Evolutionary conservation across 2,113 vertebrate species (phyloP), one percentile per base, ranked within the genome.

Genomic region (Solenodon paradoxus): DNA sequence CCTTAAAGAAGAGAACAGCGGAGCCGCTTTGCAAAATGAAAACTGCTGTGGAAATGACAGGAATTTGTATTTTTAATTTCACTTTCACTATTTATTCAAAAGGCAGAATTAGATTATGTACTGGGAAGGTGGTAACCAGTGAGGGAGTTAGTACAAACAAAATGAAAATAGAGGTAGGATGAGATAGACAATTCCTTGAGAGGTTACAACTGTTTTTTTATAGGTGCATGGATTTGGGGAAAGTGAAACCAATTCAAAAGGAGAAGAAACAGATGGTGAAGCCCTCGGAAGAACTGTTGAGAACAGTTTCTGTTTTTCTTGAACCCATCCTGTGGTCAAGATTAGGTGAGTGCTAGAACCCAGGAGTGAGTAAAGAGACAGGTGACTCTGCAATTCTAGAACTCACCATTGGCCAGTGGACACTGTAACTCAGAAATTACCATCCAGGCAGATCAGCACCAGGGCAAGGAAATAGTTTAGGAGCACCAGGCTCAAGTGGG

Each of bases 51-150:
- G 79, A 95, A 96, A 74, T 94, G 45, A 72, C 15, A 35, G 42
- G 42, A 90, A 26, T 77, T 24, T 40, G 57, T 90, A 59, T 81
- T 87, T 92, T 96, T 86, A 72, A 90, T 92, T 87, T 53, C 47
- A 57, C 35, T 77, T 94, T 95, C 47, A 59, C 55, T 92, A 49
- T 78, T 72, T 95, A 74, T 87, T 93, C 95, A 88, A 77, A 95
- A 90, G 51, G 77, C 11, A 95, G 64, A 35, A 75, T 95, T 86
- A 79, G 68, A 85, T 57, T 91, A 78, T 83, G 87, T 93, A 89
- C 69, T 47, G 66, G 40, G 79, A 84, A 95, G 47, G 77, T n/a
- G 32, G 51, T n/a, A 86, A 87, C 28, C 75, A 77, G 4, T 59
- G 51, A 90, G 40, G 53, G 35, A 87, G 35, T 77, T 78, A 40